These are phyloP conservation scores for Xylophagus ater DNA, from an alignment of 2,888 invertebrate genomes.

Conservation along the genomic window DNA sequence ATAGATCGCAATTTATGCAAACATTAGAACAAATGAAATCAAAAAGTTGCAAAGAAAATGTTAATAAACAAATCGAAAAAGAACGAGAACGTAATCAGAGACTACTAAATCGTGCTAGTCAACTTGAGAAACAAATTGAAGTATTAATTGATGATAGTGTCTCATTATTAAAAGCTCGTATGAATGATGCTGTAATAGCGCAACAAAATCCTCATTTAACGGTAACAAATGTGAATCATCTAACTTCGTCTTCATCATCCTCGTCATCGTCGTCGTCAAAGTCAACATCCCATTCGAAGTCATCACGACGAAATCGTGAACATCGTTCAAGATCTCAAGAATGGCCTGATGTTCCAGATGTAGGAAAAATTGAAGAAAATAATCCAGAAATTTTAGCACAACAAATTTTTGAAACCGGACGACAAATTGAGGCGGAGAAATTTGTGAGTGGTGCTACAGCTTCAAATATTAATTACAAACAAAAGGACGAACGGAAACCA, in stretches of 20 bases:
- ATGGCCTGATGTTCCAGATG: conserved; percentile 84
- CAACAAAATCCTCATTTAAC: conserved; percentile 36
- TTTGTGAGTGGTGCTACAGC: conserved; percentile 31
- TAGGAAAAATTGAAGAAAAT: conserved; percentile 83
- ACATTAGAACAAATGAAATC: conserved; percentile 76
- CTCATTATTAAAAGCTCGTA: conserved; percentile 72
- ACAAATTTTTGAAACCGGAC: conserved; percentile 79
- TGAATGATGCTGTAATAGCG: conserved; percentile 54
- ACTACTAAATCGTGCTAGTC: conserved; percentile 72
- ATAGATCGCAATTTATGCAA: conserved; percentile 72
- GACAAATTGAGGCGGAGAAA: conserved; percentile 80
- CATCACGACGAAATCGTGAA: conserved; percentile 54
- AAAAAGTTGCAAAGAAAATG: conserved; percentile 57
- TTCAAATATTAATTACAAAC: conserved; percentile 32
- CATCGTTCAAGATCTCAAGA: conserved; percentile 74
- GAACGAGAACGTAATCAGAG: conserved; percentile 78
- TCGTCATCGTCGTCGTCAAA: conserved; percentile 41
- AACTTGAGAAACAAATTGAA: conserved; percentile 86
- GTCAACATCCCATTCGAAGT: conserved; percentile 32
- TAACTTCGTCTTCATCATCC: conserved; percentile 40
- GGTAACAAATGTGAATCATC: conserved; percentile 22
- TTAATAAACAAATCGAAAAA: conserved; percentile 65
- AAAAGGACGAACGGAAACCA: conserved; percentile 38
- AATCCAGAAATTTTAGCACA: conserved; percentile 83
- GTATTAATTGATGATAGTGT: conserved; percentile 88